Percentiles rank a stretch among this genome's conserved stretches.
phyloP scores from a whole-genome alignment of 2,113 vertebrate genomes.

The Clarias magur region DNA sequence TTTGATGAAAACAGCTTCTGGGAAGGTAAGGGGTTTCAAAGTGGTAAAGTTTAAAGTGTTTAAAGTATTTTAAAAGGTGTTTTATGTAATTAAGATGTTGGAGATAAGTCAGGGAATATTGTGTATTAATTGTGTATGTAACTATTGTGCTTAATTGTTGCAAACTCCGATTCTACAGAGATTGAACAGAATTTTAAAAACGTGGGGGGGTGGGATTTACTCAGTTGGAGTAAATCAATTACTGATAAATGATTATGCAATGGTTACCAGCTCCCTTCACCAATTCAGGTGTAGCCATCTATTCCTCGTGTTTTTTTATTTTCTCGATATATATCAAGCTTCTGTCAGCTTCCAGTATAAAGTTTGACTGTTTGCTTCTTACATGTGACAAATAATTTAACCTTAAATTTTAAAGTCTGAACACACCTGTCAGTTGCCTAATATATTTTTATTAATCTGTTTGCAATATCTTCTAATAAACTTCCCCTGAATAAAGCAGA shows the following conservation, averaged over 20 bases:
- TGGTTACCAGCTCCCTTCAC: no score
- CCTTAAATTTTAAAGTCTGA: neutral
- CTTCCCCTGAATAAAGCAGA: neutral
- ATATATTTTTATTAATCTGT: neutral
- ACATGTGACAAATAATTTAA: no score
- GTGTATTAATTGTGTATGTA: no score
- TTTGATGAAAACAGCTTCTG: slow-evolving; percentile 95
- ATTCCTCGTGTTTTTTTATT: neutral
- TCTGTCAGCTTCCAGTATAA: neutral
- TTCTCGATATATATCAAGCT: neutral
- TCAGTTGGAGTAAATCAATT: no score
- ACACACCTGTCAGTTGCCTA: neutral
- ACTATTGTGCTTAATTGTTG: neutral
- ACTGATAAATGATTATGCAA: neutral
- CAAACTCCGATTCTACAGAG: neutral
- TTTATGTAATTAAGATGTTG: neutral
- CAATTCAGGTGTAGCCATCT: neutral
- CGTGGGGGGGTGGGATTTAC: no score
- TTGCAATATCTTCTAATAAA: neutral
- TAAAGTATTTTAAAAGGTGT: neutral
- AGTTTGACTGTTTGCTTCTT: neutral
- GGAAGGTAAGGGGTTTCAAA: slow-evolving; percentile 82
- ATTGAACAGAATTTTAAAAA: no score
- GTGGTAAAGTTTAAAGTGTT: neutral
- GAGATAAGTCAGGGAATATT: neutral